A percentile compares a stretch with the other conserved stretches of the same genome.
phyloP scores from a whole-genome alignment of 2,888 invertebrate genomes.

The Vesta saturnalis region DNA sequence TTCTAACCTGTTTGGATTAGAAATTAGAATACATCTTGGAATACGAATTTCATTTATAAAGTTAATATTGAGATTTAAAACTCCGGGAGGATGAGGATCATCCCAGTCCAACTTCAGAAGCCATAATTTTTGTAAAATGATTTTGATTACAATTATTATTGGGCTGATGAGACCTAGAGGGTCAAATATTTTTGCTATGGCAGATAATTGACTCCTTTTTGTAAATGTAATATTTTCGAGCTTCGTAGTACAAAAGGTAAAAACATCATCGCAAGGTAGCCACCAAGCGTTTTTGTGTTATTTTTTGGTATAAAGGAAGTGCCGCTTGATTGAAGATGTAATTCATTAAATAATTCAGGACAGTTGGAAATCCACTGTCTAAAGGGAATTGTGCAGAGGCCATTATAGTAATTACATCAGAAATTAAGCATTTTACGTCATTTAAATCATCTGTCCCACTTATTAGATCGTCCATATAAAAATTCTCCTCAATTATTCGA shows the following conservation, averaged over 20 bases:
- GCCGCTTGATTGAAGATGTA: not conserved
- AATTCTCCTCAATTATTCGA: conserved; percentile 10
- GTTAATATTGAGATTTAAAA: not conserved
- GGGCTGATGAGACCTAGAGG: conserved; percentile 44
- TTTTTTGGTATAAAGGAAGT: not conserved
- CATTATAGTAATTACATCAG: not conserved
- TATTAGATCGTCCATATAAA: conserved; percentile 22
- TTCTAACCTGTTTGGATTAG: not conserved
- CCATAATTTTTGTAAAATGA: conserved; percentile 42
- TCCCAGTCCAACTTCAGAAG: conserved; percentile 41
- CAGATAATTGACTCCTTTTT: not conserved
- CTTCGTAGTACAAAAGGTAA: not conserved
- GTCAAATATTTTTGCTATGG: conserved; percentile 36
- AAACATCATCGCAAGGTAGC: not conserved
- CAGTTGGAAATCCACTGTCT: conserved; percentile 17
- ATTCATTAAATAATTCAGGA: not conserved
- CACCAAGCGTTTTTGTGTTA: not conserved
- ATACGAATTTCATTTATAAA: not conserved
- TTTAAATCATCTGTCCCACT: not conserved
- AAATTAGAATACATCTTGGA: not conserved
- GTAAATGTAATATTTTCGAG: not conserved
- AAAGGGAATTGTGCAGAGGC: conserved; percentile 10
- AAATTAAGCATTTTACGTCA: not conserved
- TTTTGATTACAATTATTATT: conserved; percentile 42
- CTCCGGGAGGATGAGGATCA: conserved; percentile 25